These are phyloP conservation scores for Crepidodera aurea DNA, from an alignment of 2,888 invertebrate genomes.

Conservation along the genomic window DNA sequence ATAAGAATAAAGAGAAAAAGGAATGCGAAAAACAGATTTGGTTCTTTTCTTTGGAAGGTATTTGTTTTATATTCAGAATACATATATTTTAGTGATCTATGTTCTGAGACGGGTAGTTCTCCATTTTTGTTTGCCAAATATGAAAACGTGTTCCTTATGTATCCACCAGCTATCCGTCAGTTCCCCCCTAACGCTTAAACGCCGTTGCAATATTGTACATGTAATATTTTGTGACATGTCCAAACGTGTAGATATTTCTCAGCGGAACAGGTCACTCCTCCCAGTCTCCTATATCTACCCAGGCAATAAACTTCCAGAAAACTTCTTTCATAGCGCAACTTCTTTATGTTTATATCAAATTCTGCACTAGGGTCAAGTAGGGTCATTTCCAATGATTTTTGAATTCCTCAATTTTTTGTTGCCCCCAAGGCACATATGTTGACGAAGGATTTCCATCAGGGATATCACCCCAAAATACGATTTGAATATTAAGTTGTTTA, in stretches of 20 bases:
- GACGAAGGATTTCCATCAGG: conserved; percentile 23
- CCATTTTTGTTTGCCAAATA: conserved; percentile 37
- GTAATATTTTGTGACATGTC: conserved; percentile 55
- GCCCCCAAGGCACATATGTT: conserved; percentile 29
- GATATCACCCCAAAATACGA: conserved; percentile 11
- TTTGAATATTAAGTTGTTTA: conserved; percentile 4
- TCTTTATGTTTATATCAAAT: conserved; percentile 41
- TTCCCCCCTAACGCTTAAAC: conserved; percentile 39
- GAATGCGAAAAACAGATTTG: conserved; percentile 1
- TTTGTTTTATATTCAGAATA: conserved; percentile 21
- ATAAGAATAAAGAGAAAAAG: conserved; percentile 4
- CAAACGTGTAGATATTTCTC: conserved; percentile 53
- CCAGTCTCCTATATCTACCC: conserved; percentile 42
- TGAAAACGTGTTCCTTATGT: conserved; percentile 40
- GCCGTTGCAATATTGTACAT: conserved; percentile 51
- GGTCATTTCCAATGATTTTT: conserved; percentile 36
- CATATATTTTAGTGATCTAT: conserved; percentile 22
- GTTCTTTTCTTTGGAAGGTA: conserved; percentile 5
- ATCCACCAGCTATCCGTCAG: conserved; percentile 36
- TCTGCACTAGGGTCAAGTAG: conserved; percentile 33
- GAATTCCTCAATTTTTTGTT: conserved; percentile 30
- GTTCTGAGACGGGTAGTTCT: conserved; percentile 13
- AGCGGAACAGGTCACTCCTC: conserved; percentile 47
- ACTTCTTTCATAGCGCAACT: conserved; percentile 42
- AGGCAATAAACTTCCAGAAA: conserved; percentile 44